phyloP scores from a whole-genome alignment of 2,888 invertebrate genomes.

The Netelia virgata region DNA sequence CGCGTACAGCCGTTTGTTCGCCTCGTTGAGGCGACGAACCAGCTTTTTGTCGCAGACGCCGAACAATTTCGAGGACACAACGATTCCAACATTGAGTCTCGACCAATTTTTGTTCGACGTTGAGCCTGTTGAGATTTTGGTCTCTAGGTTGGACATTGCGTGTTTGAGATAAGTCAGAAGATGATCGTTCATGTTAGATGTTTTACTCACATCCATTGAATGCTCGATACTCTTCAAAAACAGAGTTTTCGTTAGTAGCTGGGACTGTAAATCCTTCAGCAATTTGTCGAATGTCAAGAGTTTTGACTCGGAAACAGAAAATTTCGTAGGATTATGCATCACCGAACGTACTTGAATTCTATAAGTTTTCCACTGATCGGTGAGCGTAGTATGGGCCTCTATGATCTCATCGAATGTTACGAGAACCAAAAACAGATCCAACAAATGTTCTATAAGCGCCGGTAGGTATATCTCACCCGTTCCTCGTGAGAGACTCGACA shows the following conservation, averaged over 20 bases:
- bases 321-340: slow-evolving; percentile 88
- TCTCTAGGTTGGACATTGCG: slow-evolving; percentile 88
- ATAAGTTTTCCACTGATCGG: slow-evolving; percentile 92
- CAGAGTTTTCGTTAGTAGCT: slow-evolving; percentile 87
- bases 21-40: slow-evolving; percentile 90
- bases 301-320: slow-evolving; percentile 87
- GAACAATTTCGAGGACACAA: slow-evolving; percentile 90
- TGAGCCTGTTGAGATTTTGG: slow-evolving; percentile 81
- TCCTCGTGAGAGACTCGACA: slow-evolving; percentile 78
- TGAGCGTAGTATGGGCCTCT: slow-evolving; percentile 86
- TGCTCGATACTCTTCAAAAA: slow-evolving; percentile 85
- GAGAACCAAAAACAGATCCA: slow-evolving; percentile 89
- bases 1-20: slow-evolving; percentile 92
- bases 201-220: slow-evolving; percentile 85
- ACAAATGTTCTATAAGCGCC: slow-evolving; percentile 86
- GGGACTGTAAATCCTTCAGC: slow-evolving; percentile 89
- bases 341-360: slow-evolving; percentile 90
- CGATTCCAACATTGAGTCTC: slow-evolving; percentile 89
- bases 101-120: slow-evolving; percentile 87
- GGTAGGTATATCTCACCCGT: slow-evolving; percentile 81
- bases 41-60: slow-evolving; percentile 92
- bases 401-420: slow-evolving; percentile 90
- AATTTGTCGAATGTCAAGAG: slow-evolving; percentile 90
- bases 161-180: slow-evolving; percentile 89
- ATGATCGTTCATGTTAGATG: slow-evolving; percentile 87